Evolutionary conservation across 2,888 invertebrate species (phyloP), one percentile per base, ranked within the genome.

Genomic region (Taphrorychus bicolor): DNA sequence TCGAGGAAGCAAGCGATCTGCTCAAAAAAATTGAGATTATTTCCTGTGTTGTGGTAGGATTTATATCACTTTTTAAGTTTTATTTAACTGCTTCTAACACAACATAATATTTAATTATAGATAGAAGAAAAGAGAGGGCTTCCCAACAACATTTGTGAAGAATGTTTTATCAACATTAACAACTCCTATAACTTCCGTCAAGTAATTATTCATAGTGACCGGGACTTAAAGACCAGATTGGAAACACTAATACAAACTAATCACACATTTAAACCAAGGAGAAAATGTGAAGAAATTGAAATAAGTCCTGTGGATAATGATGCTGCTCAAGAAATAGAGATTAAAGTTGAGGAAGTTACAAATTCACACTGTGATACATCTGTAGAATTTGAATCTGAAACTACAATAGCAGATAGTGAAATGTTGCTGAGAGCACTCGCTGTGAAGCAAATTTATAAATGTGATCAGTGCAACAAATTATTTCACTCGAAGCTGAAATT

Each of bases 161-260:
- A 76, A 68, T 79, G 79, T 65, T 54, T 72, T 3, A 70, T 67
- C 14, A 78, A 78, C 60, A 68, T 78, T 41, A 77, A 76, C 54
- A 73, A 66, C 57, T 73, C 76, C 23, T 78, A 74, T 59, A 76
- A 75, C 60, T 79, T 79, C 66, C 71, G 76, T 49, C 76, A 77
- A 72, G 72, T 77, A 3, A 75, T 79, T 32, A 73, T 76, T 49
- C 74, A 75, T 53, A 72, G 70, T 52, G 73, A 78, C 52, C 70
- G 69, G 40, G 77, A 77, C 62, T 66, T 78, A 57, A 67, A 58
- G 51, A 71, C 74, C 41, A 62, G 73, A 56, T 59, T 66, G 19
- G 62, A 64, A 5, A 70, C 70, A 32, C 57, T 75, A 24, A 71
- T 72, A 63, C 65, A 57, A 42, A 70, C 60, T 52, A 59, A 71